phyloP scores from a whole-genome alignment of 2,113 vertebrate species.

The Pitta sordida region DNA sequence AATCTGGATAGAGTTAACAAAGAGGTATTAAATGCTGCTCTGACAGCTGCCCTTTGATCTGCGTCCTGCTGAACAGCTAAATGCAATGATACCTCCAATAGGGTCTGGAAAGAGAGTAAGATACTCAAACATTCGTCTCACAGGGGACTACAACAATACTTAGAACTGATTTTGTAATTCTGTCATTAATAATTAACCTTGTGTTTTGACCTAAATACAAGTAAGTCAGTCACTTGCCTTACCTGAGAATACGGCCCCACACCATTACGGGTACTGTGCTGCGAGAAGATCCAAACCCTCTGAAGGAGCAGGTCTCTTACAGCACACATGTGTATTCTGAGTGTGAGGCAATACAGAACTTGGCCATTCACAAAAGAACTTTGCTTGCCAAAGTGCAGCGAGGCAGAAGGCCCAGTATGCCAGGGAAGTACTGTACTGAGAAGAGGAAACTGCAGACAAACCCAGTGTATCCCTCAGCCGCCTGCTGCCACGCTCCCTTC shows the following conservation, averaged over 20 bases:
- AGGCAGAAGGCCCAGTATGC: neutral
- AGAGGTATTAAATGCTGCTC: neutral
- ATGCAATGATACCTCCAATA: neutral
- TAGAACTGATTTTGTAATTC: neutral
- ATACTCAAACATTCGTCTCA: accelerated
- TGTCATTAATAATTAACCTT: neutral
- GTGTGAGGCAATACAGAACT: neutral
- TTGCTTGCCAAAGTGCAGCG: neutral
- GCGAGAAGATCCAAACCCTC: accelerated
- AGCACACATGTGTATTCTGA: neutral
- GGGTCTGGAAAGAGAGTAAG: neutral
- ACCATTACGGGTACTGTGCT: neutral
- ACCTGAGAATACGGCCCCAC: neutral
- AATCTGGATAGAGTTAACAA: neutral
- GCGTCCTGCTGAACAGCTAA: neutral
- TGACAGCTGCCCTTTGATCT: neutral
- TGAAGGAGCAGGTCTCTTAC: neutral
- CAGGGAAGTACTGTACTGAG: neutral
- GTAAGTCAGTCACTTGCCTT: neutral
- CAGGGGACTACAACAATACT: neutral
- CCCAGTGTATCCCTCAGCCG: accelerated
- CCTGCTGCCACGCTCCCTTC: no score
- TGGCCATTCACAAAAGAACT: neutral
- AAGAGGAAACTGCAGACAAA: neutral
- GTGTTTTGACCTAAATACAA: neutral